Conservation (phyloP, 2,113 vertebrate genomes). For the Corvus cornix region DNA sequence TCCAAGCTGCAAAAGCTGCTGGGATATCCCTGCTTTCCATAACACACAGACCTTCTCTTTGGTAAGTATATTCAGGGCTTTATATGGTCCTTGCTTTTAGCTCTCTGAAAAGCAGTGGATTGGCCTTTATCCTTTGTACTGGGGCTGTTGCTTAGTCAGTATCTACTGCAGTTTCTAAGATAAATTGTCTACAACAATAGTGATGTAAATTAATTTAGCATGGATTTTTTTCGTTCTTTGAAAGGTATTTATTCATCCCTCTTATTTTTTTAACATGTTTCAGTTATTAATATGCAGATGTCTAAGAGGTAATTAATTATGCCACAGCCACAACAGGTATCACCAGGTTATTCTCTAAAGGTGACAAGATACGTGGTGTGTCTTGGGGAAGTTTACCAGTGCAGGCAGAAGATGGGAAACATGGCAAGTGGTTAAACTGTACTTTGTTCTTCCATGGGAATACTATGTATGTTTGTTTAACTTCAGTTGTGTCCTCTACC, state of each 20-base stretch:
- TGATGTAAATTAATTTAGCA: not conserved
- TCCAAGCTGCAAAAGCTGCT: conserved; percentile 91
- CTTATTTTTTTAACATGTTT: not conserved
- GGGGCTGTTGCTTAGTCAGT: not conserved
- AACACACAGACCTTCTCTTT: conserved; percentile 96
- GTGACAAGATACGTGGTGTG: not conserved
- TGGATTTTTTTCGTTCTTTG: not conserved
- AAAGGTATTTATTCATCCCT: not conserved
- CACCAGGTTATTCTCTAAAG: not conserved
- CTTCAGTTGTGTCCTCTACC: not conserved
- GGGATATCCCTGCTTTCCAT: conserved; percentile 97
- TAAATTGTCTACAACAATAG: not conserved
- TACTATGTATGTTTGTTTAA: not conserved
- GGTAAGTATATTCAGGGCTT: conserved; percentile 76
- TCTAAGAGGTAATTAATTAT: not conserved
- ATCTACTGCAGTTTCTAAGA: not conserved
- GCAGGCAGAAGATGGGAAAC: not conserved
- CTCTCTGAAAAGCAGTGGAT: not conserved
- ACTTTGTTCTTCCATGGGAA: not conserved
- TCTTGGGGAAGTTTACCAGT: not conserved
- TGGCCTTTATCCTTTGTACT: not conserved
- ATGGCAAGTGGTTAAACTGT: not conserved
- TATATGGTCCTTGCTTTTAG: not conserved
- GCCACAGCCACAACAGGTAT: not conserved
- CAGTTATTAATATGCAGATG: not conserved